These are phyloP conservation scores for Phylloscopus trochiloides DNA, from an alignment of 2,113 vertebrate species.

Conservation along the genomic window DNA sequence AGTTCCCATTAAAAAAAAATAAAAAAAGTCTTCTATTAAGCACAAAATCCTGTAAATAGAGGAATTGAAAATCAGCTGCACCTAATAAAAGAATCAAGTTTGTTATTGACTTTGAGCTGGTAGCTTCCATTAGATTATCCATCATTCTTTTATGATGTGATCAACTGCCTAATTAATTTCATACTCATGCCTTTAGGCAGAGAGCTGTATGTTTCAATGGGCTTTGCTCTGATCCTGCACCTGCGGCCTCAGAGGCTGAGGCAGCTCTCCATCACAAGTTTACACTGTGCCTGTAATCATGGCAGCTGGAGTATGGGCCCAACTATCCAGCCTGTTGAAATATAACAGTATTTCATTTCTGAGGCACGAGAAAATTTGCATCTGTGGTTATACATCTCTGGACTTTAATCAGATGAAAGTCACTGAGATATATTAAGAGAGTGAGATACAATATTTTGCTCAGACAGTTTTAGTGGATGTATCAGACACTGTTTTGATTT, in stretches of 20 bases:
- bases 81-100: conserved; percentile 74
- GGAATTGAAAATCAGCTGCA: conserved; percentile 75
- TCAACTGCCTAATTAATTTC: conserved; percentile 84
- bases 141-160: conserved; percentile 78
- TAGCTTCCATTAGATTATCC: conserved; percentile 76
- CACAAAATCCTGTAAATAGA: conserved; percentile 69
- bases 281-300: conserved; percentile 71
- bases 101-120: conserved; percentile 72
- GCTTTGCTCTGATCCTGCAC: conserved; percentile 80
- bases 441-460: conserved; percentile 80
- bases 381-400: conserved; percentile 76
- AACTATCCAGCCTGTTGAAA: conserved; percentile 72
- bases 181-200: conserved; percentile 73
- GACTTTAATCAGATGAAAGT: conserved; percentile 82
- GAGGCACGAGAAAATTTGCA: conserved; percentile 75
- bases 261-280: conserved; percentile 70
- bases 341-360: conserved; percentile 73
- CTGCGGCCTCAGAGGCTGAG: conserved; percentile 78
- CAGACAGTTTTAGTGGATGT: conserved; percentile 75
- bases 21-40: conserved; percentile 58
- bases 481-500: conserved; percentile 79
- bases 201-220: conserved; percentile 73
- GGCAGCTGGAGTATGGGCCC: conserved; percentile 69
- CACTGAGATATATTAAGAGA: conserved; percentile 74
- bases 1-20: conserved; percentile 72